Evolutionary conservation across 2,797 vertebrate species (phyloP), one percentile per base, ranked within the genome.

Genomic region (Philypnodon macrostomus): DNA sequence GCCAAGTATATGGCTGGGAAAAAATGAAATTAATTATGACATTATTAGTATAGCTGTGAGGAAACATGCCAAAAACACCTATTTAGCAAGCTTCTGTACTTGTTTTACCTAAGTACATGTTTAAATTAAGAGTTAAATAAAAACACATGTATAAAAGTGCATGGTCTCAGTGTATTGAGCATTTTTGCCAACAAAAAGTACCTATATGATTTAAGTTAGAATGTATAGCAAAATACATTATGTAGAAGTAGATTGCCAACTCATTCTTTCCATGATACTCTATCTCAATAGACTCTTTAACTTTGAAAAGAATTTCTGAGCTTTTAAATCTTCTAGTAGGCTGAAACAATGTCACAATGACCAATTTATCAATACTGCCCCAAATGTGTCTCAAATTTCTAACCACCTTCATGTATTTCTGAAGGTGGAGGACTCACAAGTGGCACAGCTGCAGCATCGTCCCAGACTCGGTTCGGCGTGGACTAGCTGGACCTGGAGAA

Each of bases 371-470:
- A 14, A 33, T 33, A 33, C 15, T 5, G 14, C 8, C 4, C 32
- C 32, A 14, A 7, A 33, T 15, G 13, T 33, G 14, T 13, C 31
- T 13, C 2, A 13, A n/a, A 14, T 32, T 32, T 32, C 31, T 9
- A 14, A n/a, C 12, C 11, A 38, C 1, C 1, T 21, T 24, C 13
- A 23, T 58, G 5, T 50, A 2, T 58, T 51, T 62, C 2, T 69
- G 18, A 61, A 99, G 96, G 36, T 99, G 97, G 97, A 90, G 73
- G 71, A 83, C 74, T 7, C 92, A 96, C 52, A 91, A 85, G 67
- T 99, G 97, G 96, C 88, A 89, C 58, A 81, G 84, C 17, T 98
- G 96, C 29, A 75, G 89, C 21, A 73, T 96, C 54, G 95, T 95
- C 35, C 94, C 96, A 0, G 92, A 91, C 5, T 87, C 90, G 0